Conservation (phyloP, 2,888 invertebrate species). For the Ectobius pallidus region DNA sequence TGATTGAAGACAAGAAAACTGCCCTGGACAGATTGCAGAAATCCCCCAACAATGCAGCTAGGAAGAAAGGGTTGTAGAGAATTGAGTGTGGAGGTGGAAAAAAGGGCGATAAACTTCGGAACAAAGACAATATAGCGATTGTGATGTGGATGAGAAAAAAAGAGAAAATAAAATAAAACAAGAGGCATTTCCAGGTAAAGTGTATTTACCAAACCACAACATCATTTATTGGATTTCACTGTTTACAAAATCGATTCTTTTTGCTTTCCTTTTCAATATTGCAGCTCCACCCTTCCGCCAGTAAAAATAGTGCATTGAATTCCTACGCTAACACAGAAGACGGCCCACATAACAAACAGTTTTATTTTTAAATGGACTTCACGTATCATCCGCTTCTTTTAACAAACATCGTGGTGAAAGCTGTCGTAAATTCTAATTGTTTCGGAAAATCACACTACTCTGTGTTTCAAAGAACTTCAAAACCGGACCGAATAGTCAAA, state of each 20-base stretch:
- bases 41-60: neutral
- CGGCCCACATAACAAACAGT: too few relatives aligned
- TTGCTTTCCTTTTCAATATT: neutral
- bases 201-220: constrained; percentile 17
- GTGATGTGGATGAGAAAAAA: neutral
- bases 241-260: constrained; percentile 18
- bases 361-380: too few relatives aligned
- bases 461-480: too few relatives aligned
- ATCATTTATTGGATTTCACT: constrained; percentile 30
- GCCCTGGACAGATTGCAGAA: constrained; percentile 4
- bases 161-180: neutral
- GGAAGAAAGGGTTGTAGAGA: neutral
- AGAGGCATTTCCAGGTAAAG: constrained; percentile 11
- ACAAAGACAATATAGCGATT: constrained; percentile 24
- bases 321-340: too few relatives aligned
- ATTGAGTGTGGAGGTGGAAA: constrained; percentile 5
- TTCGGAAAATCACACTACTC: too few relatives aligned
- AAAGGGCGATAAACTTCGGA: neutral
- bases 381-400: too few relatives aligned
- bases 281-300: neutral
- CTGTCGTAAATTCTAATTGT: too few relatives aligned
- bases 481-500: too few relatives aligned
- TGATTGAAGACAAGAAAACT: constrained; percentile 10
- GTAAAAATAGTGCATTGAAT: neutral
- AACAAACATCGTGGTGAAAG: too few relatives aligned